These are phyloP conservation scores for Amblyraja radiata DNA, from an alignment of 2,797 vertebrate genomes.

Conservation along the genomic window DNA sequence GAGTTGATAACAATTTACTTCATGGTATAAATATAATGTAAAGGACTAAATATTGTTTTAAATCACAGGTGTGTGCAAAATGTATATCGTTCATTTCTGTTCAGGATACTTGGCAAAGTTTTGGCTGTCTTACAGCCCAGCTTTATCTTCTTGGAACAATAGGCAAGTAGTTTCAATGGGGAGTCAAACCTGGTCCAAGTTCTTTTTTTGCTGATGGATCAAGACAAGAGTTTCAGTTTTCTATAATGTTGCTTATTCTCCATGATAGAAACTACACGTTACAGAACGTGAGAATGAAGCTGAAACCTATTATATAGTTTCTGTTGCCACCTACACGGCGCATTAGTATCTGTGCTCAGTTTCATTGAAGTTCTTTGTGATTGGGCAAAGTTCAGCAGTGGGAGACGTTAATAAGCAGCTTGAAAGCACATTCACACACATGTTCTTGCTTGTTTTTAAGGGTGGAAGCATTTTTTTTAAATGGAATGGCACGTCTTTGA, in stretches of 20 bases:
- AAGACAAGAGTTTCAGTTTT: neutral
- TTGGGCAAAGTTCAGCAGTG: slow-evolving; percentile 23
- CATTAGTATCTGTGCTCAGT: slow-evolving; percentile 16
- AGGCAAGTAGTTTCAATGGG: neutral
- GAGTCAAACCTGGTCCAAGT: neutral
- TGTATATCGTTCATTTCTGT: neutral
- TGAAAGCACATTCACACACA: slow-evolving; percentile 46
- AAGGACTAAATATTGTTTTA: neutral
- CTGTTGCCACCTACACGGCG: slow-evolving; percentile 28
- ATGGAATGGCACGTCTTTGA: slow-evolving; percentile 16
- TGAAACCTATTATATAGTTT: slow-evolving; percentile 36
- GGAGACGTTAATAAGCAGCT: slow-evolving; percentile 39
- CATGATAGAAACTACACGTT: slow-evolving; percentile 1
- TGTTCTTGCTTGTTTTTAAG: slow-evolving; percentile 50
- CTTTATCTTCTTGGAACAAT: neutral
- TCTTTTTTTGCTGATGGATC: neutral
- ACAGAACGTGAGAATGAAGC: neutral
- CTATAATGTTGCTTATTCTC: neutral
- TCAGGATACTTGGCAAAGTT: neutral
- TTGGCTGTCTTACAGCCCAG: neutral
- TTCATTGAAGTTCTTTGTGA: slow-evolving; percentile 28
- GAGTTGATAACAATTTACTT: neutral
- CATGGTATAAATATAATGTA: neutral
- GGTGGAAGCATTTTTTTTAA: slow-evolving; percentile 42
- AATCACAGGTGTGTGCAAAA: neutral